These are phyloP conservation scores for Dendrocincla tyrannina DNA, from an alignment of 2,797 vertebrate genomes.

Conservation along the genomic window DNA sequence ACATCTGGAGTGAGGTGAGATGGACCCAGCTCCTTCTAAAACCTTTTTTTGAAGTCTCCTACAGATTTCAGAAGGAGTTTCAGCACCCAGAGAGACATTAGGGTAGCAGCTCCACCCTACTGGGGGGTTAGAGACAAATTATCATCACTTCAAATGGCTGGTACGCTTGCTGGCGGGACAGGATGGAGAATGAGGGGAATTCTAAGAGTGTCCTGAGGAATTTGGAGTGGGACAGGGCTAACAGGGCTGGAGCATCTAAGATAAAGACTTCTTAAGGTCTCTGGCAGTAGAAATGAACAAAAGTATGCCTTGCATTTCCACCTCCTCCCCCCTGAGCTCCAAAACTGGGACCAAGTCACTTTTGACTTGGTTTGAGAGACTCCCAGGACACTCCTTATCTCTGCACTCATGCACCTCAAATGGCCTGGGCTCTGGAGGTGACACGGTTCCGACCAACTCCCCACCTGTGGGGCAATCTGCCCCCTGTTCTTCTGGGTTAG, in stretches of 20 bases:
- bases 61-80: neutral
- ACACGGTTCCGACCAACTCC: neutral
- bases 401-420: neutral
- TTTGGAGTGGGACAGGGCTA: conserved; percentile 1
- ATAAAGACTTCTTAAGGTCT: conserved; percentile 20
- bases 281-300: neutral
- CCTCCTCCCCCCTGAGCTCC: conserved; percentile 5
- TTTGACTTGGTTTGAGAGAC: neutral
- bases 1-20: neutral
- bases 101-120: neutral
- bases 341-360: neutral
- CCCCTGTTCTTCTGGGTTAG: neutral
- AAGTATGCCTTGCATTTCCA: neutral
- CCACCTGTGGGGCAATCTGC: neutral
- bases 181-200: conserved; percentile 42
- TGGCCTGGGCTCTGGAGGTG: neutral
- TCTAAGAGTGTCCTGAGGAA: conserved; percentile 1
- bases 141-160: neutral
- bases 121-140: neutral
- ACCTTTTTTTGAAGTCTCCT: neutral
- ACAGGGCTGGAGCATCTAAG: neutral
- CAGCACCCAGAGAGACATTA: neutral
- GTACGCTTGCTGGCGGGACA: neutral
- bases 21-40: neutral
- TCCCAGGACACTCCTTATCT: neutral